Conservation (phyloP, 2,113 vertebrate genomes). For the Petrocephalus zakoni region DNA sequence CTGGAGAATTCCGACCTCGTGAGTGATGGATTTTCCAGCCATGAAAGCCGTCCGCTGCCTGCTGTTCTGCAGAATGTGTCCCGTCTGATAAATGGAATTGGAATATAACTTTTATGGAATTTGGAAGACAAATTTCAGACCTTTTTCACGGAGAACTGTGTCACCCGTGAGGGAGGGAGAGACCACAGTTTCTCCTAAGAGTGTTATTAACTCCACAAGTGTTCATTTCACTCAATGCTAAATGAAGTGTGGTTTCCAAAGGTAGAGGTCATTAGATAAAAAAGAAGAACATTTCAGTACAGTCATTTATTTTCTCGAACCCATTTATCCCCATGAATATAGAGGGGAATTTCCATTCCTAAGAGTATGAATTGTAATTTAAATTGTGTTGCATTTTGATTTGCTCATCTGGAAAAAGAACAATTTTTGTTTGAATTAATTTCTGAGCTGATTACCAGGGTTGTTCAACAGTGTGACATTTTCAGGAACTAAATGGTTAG, state of each 20-base stretch:
- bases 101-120: not conserved
- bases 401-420: slow-evolving; percentile 16
- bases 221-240: slow-evolving; percentile 11
- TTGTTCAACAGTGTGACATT: slow-evolving; percentile 5
- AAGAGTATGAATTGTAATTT: slow-evolving; percentile 14
- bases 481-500: not conserved
- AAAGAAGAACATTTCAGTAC: slow-evolving; percentile 4
- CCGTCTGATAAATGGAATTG: not conserved
- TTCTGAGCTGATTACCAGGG: not conserved
- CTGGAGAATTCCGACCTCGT: not conserved
- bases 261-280: slow-evolving; percentile 18
- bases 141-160: not conserved
- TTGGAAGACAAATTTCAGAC: slow-evolving; percentile 4
- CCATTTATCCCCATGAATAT: slow-evolving; percentile 6
- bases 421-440: slow-evolving; percentile 1
- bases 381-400: slow-evolving; percentile 17
- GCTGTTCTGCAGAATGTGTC: not conserved
- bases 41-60: not conserved
- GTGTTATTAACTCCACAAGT: slow-evolving; percentile 9
- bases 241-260: slow-evolving; percentile 23
- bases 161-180: not conserved
- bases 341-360: slow-evolving; percentile 2
- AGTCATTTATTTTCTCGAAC: not conserved
- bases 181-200: not conserved
- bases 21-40: not conserved